Percentiles rank a stretch among this genome's conserved stretches.
Conservation (phyloP, 2,797 vertebrate species). For the Columba guinea region DNA sequence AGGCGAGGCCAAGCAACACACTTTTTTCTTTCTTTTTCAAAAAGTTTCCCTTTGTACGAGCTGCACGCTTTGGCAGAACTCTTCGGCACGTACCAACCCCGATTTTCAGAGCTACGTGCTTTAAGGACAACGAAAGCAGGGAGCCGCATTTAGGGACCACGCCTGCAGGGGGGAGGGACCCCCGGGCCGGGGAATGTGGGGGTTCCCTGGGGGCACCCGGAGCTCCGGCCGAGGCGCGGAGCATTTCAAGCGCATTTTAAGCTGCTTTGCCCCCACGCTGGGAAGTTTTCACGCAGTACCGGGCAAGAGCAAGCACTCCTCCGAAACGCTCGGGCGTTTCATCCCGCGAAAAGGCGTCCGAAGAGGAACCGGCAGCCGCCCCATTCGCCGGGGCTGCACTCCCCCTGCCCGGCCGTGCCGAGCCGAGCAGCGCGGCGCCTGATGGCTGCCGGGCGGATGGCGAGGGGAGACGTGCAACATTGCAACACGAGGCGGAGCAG, state of each 20-base stretch:
- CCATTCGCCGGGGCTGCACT: neutral
- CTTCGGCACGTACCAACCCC: no score
- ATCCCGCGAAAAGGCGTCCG: no score
- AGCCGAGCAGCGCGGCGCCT: neutral
- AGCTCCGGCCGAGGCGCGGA: neutral
- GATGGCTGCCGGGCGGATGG: constrained; percentile 65
- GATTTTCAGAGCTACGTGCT: neutral
- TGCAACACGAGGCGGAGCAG: constrained; percentile 38
- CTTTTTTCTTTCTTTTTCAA: neutral
- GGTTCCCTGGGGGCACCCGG: neutral
- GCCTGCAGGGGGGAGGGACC: no score
- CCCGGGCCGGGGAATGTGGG: no score
- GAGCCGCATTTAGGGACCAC: rapidly evolving
- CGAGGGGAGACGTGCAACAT: constrained; percentile 24
- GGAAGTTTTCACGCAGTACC: neutral
- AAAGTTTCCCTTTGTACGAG: neutral
- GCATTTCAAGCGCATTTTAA: no score
- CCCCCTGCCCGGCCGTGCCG: neutral
- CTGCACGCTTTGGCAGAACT: neutral
- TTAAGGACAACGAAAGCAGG: rapidly evolving
- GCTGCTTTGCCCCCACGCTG: neutral
- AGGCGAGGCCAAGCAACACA: neutral
- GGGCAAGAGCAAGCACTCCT: neutral
- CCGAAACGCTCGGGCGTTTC: neutral
- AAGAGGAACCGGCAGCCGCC: neutral